These are phyloP conservation scores for Criorhina ranunculi DNA, from an alignment of 2,888 invertebrate species.

Conservation along the genomic window DNA sequence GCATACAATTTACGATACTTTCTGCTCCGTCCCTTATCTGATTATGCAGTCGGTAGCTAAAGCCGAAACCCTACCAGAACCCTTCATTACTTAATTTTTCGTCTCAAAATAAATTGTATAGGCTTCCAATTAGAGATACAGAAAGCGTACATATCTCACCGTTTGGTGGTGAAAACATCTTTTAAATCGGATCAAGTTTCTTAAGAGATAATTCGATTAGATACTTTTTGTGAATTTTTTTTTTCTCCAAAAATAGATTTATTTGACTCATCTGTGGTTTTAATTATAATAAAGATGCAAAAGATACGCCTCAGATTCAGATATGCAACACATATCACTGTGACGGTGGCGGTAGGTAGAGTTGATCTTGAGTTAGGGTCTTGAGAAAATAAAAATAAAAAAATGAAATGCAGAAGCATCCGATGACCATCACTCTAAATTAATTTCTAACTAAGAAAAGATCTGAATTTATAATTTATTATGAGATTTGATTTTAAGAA, in stretches of 20 bases:
- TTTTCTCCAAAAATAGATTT: conserved; percentile 35
- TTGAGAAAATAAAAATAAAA: too few species aligned
- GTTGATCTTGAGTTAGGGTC: conserved; percentile 6
- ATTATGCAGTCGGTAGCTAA: conserved; percentile 24
- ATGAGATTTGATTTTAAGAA: conserved; percentile 36
- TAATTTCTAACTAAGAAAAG: conserved; percentile 55
- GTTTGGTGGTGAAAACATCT: neutral
- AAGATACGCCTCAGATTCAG: conserved; percentile 46
- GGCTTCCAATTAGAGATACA: too few species aligned
- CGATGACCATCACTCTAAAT: conserved; percentile 61
- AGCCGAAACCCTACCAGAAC: conserved; percentile 33
- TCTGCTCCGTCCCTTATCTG: conserved; percentile 7
- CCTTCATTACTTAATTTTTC: conserved; percentile 49
- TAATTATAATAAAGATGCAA: conserved; percentile 73
- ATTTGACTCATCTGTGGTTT: conserved; percentile 39
- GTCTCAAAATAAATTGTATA: conserved; percentile 8
- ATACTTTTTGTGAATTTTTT: neutral
- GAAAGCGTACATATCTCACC: too few species aligned
- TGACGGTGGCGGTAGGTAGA: conserved; percentile 17
- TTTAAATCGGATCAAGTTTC: conserved; percentile 48
- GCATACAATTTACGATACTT: conserved; percentile 61
- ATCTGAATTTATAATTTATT: conserved; percentile 68
- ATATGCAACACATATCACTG: conserved; percentile 9
- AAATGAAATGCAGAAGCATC: conserved; percentile 72
- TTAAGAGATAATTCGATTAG: conserved; percentile 49